Conservation (phyloP, 2,797 vertebrate species). For the Pangasius djambal region DNA sequence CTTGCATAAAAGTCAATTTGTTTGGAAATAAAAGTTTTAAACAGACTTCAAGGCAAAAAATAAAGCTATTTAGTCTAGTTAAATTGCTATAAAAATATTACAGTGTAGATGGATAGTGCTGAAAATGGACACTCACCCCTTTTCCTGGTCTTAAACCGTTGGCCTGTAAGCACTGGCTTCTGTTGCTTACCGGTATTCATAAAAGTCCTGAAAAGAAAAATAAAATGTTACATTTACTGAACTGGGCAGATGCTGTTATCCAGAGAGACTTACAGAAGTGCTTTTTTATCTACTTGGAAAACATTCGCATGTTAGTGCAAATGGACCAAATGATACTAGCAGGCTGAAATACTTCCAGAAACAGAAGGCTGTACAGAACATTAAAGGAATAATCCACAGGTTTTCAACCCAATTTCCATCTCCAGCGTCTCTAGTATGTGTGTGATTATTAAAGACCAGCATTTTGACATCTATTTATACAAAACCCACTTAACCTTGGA, state of each 20-base stretch:
- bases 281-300: background rate
- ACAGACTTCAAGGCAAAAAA: background rate
- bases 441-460: background rate
- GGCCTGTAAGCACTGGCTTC: slow-evolving; percentile 96
- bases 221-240: background rate
- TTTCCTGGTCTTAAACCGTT: slow-evolving; percentile 97
- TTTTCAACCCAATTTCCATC: background rate
- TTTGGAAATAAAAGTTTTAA: background rate
- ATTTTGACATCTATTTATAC: slow-evolving; percentile 7
- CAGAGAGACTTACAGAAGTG: background rate
- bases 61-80: background rate
- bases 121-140: slow-evolving; percentile 80
- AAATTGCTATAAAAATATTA: background rate
- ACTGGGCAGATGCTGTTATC: background rate
- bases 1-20: slow-evolving; percentile 21
- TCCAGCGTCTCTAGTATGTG: background rate
- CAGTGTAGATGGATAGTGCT: background rate
- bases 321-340: background rate
- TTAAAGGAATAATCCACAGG: background rate
- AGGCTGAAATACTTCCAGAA: background rate
- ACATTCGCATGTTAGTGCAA: background rate
- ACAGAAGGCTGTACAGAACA: background rate
- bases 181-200: slow-evolving; percentile 92
- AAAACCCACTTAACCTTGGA: slow-evolving; percentile 1
- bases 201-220: slow-evolving; percentile 84